A percentile compares a stretch with the other conserved stretches of the same genome.
These are phyloP conservation scores for Montipora foliosa DNA, from an alignment of 64 coral and sea anemone genomes.

Conservation along the genomic window DNA sequence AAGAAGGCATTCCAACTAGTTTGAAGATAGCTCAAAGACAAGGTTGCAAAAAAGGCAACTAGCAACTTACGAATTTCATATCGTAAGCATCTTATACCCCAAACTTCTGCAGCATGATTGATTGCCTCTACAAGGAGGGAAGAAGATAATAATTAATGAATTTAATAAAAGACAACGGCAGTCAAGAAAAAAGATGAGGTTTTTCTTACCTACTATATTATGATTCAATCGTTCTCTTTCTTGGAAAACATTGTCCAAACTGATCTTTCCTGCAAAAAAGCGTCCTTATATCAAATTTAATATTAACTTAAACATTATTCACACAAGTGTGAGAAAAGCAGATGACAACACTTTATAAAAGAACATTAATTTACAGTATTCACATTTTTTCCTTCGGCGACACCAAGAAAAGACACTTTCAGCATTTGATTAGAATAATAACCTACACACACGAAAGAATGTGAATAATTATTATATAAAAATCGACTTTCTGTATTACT, in stretches of 20 bases:
- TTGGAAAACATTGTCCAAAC: constrained; percentile 95
- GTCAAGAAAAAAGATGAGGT: background rate
- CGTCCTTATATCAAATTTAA: background rate
- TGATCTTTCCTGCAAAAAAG: constrained; percentile 89
- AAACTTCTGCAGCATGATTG: constrained; percentile 86
- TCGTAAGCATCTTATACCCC: constrained; percentile 96
- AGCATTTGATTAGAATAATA: too few species aligned
- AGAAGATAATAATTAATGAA: background rate
- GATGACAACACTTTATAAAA: too few species aligned
- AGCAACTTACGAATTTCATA: constrained; percentile 99
- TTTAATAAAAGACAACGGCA: background rate
- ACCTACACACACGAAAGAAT: too few species aligned
- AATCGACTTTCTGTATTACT: too few species aligned
- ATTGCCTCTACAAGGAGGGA: constrained; percentile 73
- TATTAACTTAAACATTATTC: background rate
- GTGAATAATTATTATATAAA: too few species aligned
- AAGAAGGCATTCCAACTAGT: too few species aligned
- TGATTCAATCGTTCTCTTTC: constrained; percentile 93
- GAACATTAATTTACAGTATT: too few species aligned
- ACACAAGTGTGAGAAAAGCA: too few species aligned
- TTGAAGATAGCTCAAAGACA: background rate
- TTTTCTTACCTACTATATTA: constrained; percentile 90
- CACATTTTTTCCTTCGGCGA: too few species aligned
- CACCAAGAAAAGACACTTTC: too few species aligned
- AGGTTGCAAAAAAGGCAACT: background rate